Base-by-base conservation (phyloP, 1,140 invertebrate genomes). In the Brachionus angularis region DNA sequence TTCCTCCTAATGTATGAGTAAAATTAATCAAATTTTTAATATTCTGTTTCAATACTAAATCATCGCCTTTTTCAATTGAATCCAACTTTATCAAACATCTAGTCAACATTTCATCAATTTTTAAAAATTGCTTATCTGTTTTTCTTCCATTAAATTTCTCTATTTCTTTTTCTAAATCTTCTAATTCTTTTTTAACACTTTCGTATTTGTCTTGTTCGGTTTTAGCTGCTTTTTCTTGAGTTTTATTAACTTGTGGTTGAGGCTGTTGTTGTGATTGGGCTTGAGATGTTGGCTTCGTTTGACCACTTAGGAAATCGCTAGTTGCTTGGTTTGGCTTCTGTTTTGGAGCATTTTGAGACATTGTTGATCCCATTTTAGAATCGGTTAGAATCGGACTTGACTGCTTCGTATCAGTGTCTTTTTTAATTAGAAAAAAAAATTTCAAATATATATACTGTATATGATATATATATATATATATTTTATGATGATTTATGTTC, bases 131-230 rank as follows among this genome's bases (percentile, higher is more conserved):
- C 10, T 33, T 27, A 29, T 67, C 62, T 8, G 18, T 18, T 34
- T 50, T 46, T 27, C 8, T 29, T 5, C 62, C 62, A 31, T 31
- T 67, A 67, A 67, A 67, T 4, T 27, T 16, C 10, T 50, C 42
- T 2, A 67, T 47, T 36, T 67, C 62, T 47, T 47, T 67, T 47
- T 67, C 62, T 10, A 67, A 33, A 7, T n/a, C 27, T 29, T 67
- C 62, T 50, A 67, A 50, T 23, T 67, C 62, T 12, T 18, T 25
- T 34, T 47, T 34, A 18, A 67, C n/a, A 34, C 33, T 42, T 1
- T 67, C 62, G 18, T 42, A 67, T 12, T 67, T 67, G 23, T 67
- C 39, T 47, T 67, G 25, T 3, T 39, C 39, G 0, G 42, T 67
- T 67, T 46, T 50, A 29, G 16, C 62, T 67, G 27, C n/a, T 33